A percentile compares a stretch with the other conserved stretches of the same genome.
phyloP scores from a whole-genome alignment of 2,888 invertebrate species.

The Andrena fulva region DNA sequence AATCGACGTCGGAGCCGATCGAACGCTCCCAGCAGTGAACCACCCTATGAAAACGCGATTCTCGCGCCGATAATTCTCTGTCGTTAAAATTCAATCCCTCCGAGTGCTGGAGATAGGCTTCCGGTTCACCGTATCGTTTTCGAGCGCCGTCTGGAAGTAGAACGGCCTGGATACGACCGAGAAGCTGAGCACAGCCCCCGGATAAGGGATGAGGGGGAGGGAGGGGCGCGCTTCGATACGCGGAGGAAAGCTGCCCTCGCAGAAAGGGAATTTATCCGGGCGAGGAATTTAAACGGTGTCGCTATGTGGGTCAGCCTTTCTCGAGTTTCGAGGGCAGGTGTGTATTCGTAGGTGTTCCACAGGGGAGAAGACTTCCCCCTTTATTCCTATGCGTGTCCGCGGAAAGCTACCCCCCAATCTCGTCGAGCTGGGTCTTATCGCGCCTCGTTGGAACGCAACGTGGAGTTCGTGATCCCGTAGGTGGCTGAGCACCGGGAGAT shows the following conservation, averaged over 20 bases:
- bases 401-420: neutral
- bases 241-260: slow-evolving; percentile 10
- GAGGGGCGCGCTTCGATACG: slow-evolving; percentile 16
- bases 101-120: neutral
- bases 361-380: neutral
- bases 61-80: slow-evolving; percentile 18
- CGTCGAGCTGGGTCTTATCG: neutral
- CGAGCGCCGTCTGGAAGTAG: slow-evolving; percentile 41
- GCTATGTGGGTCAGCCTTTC: slow-evolving; percentile 53
- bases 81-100: slow-evolving; percentile 44
- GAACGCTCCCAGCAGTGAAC: neutral
- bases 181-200: slow-evolving; percentile 6
- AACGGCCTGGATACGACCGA: slow-evolving; percentile 36
- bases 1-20: slow-evolving; percentile 1
- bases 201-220: slow-evolving; percentile 26
- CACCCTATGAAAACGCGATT: neutral
- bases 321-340: slow-evolving; percentile 14
- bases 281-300: slow-evolving; percentile 51
- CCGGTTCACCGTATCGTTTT: slow-evolving; percentile 12
- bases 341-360: neutral
- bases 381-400: neutral
- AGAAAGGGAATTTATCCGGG: slow-evolving; percentile 53
- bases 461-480: neutral
- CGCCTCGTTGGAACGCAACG: neutral
- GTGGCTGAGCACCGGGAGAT: no score